Evolutionary conservation across 2,888 invertebrate genomes (phyloP).

Genomic region (Allacma fusca): DNA sequence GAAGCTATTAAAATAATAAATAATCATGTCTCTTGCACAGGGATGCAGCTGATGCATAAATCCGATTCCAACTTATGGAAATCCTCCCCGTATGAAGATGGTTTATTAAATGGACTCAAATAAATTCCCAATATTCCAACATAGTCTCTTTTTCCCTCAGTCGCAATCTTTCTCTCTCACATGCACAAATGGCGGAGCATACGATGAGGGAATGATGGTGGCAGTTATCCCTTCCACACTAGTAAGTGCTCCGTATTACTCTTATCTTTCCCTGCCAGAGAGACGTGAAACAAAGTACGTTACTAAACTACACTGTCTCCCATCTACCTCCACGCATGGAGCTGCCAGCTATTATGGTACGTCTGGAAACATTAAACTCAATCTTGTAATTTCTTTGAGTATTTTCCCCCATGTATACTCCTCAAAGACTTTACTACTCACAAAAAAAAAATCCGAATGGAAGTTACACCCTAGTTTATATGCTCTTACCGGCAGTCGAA

Average conservation of each 20-base stretch:
- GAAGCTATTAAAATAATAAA: constrained; percentile 19
- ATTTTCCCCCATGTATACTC: too few species aligned
- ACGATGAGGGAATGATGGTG: not conserved
- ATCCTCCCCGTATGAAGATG: not conserved
- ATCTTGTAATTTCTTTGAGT: too few species aligned
- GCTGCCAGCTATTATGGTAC: too few species aligned
- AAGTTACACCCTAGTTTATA: too few species aligned
- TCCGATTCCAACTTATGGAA: constrained; percentile 14
- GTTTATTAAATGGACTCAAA: not conserved
- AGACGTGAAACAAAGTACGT: constrained; percentile 9
- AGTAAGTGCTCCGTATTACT: not conserved
- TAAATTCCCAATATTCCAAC: not conserved
- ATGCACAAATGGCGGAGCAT: not conserved
- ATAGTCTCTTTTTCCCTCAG: not conserved
- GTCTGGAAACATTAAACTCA: too few species aligned
- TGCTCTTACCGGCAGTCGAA: too few species aligned
- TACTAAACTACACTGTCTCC: not conserved
- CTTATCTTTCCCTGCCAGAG: not conserved
- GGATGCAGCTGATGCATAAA: constrained; percentile 24
- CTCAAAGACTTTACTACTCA: too few species aligned
- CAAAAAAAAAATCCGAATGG: too few species aligned
- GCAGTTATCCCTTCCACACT: not conserved
- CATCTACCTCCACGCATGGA: not conserved
- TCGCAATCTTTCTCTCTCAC: not conserved
- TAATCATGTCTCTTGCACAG: constrained; percentile 19